Evolutionary conservation across 2,113 vertebrate species (phyloP), one percentile per base, ranked within the genome.

Genomic region (Spilogale gracilis): DNA sequence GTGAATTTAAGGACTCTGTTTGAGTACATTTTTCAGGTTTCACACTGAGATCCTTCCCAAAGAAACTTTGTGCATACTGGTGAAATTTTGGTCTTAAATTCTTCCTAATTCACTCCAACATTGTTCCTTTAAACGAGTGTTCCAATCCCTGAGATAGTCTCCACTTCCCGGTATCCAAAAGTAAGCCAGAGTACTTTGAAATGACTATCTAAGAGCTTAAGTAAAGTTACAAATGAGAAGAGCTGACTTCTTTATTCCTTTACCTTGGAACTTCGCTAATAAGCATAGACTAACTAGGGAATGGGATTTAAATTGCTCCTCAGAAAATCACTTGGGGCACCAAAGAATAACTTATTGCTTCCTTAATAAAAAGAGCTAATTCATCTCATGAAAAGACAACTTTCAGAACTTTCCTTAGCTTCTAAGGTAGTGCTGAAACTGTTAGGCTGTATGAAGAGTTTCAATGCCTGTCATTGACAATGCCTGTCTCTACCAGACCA

Each of bases 81-180:
- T 95, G 61, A 79, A 71, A 90, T 85, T 52, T 97, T 27, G 61
- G 9, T 81, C 20, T 80, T 82, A 60, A 92, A 84, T 93, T 79
- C 30, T 93, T 89, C 12, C 30, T 58, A 88, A 54, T 65, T 50
- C 93, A 52, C 11, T 95, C 45, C 56, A 80, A 45, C 14, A 32
- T 65, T 65, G 67, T 91, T 76, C 50, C 54, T 97, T 69, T 93
- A 91, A 87, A 45, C 23, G 43, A 69, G 20, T 81, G 32, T 97
- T 97, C 74, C 95, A 81, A 86, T 95, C 89, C 30, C 60, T 90
- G 67, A 93, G 87, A 92, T 63, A 60, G n/a, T 71, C 56, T 80
- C 52, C 45, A 61, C 71, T 93, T 63, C 94, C 9, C 56, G 9
- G 90, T 74, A 96, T 73, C 71, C 45, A 87, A 91, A 91, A 91